Evolutionary conservation across 2,888 invertebrate genomes (phyloP).

Genomic region (Lathronympha strigana): DNA sequence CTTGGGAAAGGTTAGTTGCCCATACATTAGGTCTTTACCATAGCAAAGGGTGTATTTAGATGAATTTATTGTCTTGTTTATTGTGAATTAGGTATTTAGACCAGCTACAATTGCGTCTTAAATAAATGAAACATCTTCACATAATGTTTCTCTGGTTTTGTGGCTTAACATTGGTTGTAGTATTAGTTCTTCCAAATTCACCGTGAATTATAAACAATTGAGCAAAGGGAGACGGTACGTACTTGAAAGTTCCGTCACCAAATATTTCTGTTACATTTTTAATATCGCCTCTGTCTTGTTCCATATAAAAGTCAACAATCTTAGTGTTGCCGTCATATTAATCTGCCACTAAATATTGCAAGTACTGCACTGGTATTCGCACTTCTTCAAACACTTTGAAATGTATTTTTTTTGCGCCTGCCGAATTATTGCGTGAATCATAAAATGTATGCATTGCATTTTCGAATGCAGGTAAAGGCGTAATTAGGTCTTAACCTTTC

Average conservation of each 20-base stretch:
- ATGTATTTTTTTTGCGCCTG: constrained; percentile 10
- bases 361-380: constrained; percentile 20
- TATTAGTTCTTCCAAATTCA: constrained; percentile 14
- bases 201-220: constrained; percentile 11
- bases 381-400: constrained; percentile 18
- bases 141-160: constrained; percentile 18
- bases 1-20: too few species aligned
- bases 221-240: constrained; percentile 13
- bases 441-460: constrained; percentile 13
- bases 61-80: too few species aligned
- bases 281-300: neutral
- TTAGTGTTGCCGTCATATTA: constrained; percentile 14
- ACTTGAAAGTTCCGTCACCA: constrained; percentile 14
- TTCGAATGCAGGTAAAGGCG: constrained; percentile 13
- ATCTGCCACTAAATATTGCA: constrained; percentile 15
- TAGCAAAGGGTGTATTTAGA: too few species aligned
- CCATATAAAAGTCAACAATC: constrained; percentile 14
- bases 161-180: constrained; percentile 19
- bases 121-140: constrained; percentile 14
- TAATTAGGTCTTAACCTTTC: constrained; percentile 17
- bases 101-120: constrained; percentile 11
- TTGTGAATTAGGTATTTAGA: too few species aligned
- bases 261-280: constrained; percentile 9
- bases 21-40: too few species aligned
- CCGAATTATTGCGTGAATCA: constrained; percentile 15